phyloP scores from a whole-genome alignment of 2,888 invertebrate species.

The Epistrophe grossulariae region DNA sequence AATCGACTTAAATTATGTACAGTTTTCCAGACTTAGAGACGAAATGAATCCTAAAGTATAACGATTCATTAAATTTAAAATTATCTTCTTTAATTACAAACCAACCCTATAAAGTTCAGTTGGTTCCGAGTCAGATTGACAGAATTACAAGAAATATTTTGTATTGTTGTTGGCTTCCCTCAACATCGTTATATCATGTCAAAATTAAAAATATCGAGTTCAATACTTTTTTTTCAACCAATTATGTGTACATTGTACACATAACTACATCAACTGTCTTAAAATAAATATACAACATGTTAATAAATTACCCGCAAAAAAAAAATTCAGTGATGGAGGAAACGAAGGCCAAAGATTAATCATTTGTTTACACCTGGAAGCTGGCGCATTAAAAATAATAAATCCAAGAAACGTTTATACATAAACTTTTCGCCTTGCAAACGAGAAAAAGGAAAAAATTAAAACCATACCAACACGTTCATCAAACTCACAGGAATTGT shows the following conservation, averaged over 20 bases:
- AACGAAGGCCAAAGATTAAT: slow-evolving; percentile 54
- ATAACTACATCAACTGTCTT: background rate
- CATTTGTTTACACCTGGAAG: slow-evolving; percentile 52
- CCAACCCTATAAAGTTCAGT: no score
- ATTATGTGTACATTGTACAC: background rate
- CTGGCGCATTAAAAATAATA: slow-evolving; percentile 19
- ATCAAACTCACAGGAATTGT: slow-evolving; percentile 51
- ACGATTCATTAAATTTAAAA: no score
- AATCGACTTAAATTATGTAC: no score
- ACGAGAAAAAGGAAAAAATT: slow-evolving; percentile 5
- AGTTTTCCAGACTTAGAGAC: no score
- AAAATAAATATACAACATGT: background rate
- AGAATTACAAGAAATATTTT: no score
- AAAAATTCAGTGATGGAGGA: background rate
- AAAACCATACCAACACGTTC: slow-evolving; percentile 42
- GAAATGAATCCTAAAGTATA: no score
- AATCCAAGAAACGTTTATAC: slow-evolving; percentile 47
- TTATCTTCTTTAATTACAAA: no score
- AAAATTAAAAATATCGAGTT: background rate
- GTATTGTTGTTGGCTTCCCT: no score
- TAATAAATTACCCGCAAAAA: slow-evolving; percentile 7
- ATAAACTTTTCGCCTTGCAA: slow-evolving; percentile 9
- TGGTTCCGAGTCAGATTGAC: no score
- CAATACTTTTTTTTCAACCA: background rate
- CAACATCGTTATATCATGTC: background rate